Evolutionary conservation across 1,140 invertebrate species (phyloP).

Genomic region (Pseudomyrmex sp.): DNA sequence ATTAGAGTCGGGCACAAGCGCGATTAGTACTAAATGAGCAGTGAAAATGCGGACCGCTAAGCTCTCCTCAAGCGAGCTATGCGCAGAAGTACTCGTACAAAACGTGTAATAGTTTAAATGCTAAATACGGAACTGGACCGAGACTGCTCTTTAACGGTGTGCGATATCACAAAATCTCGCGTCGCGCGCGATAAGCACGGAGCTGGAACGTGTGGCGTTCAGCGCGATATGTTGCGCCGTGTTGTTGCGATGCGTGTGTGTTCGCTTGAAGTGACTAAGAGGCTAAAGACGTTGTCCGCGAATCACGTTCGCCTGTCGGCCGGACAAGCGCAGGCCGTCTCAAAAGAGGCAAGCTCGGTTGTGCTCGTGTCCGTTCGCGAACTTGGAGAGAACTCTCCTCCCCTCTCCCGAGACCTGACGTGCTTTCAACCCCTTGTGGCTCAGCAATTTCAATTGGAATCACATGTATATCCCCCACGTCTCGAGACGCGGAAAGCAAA

Average conservation of each 20-base stretch:
- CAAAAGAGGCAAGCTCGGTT: neutral
- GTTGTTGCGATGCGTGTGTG: no score
- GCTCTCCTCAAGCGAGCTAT: no score
- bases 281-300: neutral
- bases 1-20: neutral
- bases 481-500: constrained; percentile 3
- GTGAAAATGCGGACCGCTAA: constrained; percentile 1
- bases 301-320: neutral
- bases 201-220: neutral
- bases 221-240: neutral
- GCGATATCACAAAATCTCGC: constrained; percentile 11
- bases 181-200: neutral
- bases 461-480: constrained; percentile 21
- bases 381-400: neutral
- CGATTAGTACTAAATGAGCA: constrained; percentile 34
- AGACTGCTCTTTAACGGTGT: neutral
- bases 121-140: neutral
- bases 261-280: constrained; percentile 5
- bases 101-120: neutral
- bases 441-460: constrained; percentile 47
- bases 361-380: neutral
- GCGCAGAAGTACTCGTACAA: neutral
- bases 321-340: neutral
- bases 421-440: constrained; percentile 31
- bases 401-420: neutral